Evolutionary conservation across 37 sponge, comb jelly and placozoan species (phyloP).

Genomic region (Cliona cf. orientalis): DNA sequence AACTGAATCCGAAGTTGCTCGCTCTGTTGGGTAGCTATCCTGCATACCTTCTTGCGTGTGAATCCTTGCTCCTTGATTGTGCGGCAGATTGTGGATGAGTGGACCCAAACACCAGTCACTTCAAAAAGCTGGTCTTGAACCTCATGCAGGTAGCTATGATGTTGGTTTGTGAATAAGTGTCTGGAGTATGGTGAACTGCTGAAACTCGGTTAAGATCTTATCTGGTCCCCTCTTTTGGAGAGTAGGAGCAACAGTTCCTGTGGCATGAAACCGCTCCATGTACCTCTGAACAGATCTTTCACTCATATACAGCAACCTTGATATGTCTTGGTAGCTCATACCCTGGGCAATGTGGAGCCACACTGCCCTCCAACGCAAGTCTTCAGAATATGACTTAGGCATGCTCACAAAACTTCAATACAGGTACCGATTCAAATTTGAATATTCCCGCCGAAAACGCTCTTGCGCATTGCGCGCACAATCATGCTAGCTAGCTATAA

Average conservation of each 20-base stretch:
- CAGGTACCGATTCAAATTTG: neutral
- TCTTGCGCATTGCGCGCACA: too few species aligned
- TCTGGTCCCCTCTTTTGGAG: neutral
- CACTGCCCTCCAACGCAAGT: slow-evolving; percentile 41
- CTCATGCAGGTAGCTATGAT: slow-evolving; percentile 16
- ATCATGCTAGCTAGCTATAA: too few species aligned
- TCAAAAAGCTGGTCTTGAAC: neutral
- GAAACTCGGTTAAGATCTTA: neutral
- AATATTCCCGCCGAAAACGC: too few species aligned
- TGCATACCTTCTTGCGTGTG: neutral
- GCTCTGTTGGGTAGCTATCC: neutral
- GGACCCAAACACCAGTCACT: neutral
- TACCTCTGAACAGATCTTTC: slow-evolving; percentile 18
- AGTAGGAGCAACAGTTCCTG: slow-evolving; percentile 11
- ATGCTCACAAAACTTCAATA: neutral
- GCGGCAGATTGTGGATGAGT: slow-evolving; percentile 10
- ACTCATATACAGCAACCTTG: slow-evolving; percentile 6
- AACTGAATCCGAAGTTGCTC: neutral
- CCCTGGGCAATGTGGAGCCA: slow-evolving; percentile 14
- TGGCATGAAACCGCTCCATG: neutral
- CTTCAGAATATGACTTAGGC: slow-evolving; percentile 16
- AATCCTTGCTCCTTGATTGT: slow-evolving; percentile 6
- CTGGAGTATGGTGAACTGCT: neutral
- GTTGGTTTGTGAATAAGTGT: slow-evolving; percentile 22
- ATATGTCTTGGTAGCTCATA: neutral